A percentile compares a stretch with the other conserved stretches of the same genome.
These are phyloP conservation scores for Salarias fasciatus DNA, from an alignment of 2,797 vertebrate species.

Conservation along the genomic window DNA sequence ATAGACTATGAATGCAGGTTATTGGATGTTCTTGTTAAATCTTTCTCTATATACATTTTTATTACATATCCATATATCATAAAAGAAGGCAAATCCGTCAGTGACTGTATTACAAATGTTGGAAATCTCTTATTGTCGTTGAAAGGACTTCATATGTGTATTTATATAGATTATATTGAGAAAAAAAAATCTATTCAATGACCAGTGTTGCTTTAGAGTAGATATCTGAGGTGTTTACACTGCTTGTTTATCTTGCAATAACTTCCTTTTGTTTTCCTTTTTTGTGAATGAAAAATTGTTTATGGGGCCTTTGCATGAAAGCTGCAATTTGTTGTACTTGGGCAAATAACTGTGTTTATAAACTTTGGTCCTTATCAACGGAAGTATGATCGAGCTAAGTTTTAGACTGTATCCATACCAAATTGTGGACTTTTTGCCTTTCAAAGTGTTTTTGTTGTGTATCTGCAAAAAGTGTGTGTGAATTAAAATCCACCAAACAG, in stretches of 20 bases:
- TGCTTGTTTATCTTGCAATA: conserved; percentile 90
- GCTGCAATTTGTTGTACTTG: conserved; percentile 86
- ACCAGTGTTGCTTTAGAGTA: conserved; percentile 88
- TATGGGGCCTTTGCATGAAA: conserved; percentile 88
- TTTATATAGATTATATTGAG: conserved; percentile 91
- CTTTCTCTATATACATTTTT: conserved; percentile 79
- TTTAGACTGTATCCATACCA: conserved; percentile 86
- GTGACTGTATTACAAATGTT: conserved; percentile 85
- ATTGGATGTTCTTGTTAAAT: conserved; percentile 76
- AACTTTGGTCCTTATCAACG: conserved; percentile 76
- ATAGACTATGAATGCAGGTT: conserved; percentile 71
- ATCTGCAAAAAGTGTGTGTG: conserved; percentile 88
- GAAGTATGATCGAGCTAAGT: conserved; percentile 79
- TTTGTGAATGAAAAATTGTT: conserved; percentile 84
- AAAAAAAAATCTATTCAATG: conserved; percentile 85
- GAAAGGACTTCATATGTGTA: conserved; percentile 88
- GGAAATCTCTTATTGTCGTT: conserved; percentile 86
- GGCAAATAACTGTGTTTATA: conserved; percentile 85
- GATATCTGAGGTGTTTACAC: conserved; percentile 87
- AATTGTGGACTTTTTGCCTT: conserved; percentile 86
- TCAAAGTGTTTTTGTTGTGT: conserved; percentile 83
- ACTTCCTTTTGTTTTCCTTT: conserved; percentile 75
- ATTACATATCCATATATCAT: conserved; percentile 82
- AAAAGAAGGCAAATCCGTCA: conserved; percentile 80
- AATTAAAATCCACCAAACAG: conserved; percentile 87